Percentiles rank a stretch among this genome's conserved stretches.
These are phyloP conservation scores for Erethizon dorsatum DNA, from an alignment of 2,797 vertebrate genomes.

Conservation along the genomic window DNA sequence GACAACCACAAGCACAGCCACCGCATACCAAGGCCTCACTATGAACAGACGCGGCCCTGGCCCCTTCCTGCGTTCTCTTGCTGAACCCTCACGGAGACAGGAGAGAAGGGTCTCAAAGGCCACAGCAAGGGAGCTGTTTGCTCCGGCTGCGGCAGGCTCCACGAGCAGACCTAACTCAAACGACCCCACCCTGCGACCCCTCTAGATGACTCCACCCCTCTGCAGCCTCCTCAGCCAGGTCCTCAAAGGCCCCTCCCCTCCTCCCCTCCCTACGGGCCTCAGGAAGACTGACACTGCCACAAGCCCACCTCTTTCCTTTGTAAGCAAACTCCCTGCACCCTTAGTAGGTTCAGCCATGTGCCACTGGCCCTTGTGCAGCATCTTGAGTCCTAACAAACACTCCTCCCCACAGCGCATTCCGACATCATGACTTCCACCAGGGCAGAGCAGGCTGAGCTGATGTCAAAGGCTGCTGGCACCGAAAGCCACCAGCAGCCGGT, in stretches of 20 bases:
- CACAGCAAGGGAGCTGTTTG: neutral
- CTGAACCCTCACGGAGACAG: neutral
- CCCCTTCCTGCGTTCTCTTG: neutral
- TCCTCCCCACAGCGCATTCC: neutral
- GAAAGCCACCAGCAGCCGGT: neutral
- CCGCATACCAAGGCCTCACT: accelerated
- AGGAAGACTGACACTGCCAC: neutral
- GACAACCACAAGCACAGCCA: neutral
- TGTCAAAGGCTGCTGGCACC: neutral
- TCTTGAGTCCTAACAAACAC: neutral
- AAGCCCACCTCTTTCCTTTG: neutral
- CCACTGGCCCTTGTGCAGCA: neutral
- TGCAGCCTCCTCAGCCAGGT: neutral
- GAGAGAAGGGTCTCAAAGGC: neutral
- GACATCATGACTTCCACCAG: neutral
- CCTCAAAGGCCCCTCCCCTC: neutral
- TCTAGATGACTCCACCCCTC: neutral
- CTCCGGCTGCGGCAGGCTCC: neutral
- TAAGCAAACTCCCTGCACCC: neutral
- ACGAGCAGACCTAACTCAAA: neutral
- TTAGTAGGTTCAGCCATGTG: neutral
- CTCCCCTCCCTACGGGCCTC: neutral
- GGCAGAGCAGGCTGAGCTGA: neutral
- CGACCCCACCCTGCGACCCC: neutral
- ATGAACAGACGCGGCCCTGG: accelerated